phyloP scores from a whole-genome alignment of 2,113 vertebrate genomes.

The Oceanites oceanicus region DNA sequence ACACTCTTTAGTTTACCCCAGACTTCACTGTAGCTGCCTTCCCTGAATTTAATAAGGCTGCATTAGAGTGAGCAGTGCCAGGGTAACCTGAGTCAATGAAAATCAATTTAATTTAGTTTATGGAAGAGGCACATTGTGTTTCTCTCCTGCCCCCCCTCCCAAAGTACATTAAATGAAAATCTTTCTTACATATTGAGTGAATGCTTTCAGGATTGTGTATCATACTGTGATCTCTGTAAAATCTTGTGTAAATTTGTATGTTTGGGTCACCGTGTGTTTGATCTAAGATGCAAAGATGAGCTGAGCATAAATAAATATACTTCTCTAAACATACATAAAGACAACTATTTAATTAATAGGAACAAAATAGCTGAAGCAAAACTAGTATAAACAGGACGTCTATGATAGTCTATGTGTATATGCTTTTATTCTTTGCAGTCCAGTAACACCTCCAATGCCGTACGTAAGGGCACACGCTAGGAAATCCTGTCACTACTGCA shows the following conservation, averaged over 20 bases:
- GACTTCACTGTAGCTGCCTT: neutral
- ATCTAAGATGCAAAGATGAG: neutral
- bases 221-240: neutral
- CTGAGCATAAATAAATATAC: neutral
- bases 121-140: neutral
- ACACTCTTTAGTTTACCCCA: neutral
- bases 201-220: neutral
- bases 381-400: neutral
- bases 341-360: neutral
- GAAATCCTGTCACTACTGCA: neutral
- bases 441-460: neutral
- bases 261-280: neutral
- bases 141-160: neutral
- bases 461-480: neutral
- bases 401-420: neutral
- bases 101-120: slow-evolving; percentile 26
- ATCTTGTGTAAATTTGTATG: neutral
- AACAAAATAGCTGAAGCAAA: neutral
- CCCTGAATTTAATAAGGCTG: slow-evolving; percentile 27
- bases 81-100: slow-evolving; percentile 34
- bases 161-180: neutral
- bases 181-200: neutral
- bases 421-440: neutral
- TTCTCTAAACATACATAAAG: neutral
- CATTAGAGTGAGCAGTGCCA: slow-evolving; percentile 2